Conservation (phyloP, 2,797 vertebrate genomes). For the Gambusia yucatana region DNA sequence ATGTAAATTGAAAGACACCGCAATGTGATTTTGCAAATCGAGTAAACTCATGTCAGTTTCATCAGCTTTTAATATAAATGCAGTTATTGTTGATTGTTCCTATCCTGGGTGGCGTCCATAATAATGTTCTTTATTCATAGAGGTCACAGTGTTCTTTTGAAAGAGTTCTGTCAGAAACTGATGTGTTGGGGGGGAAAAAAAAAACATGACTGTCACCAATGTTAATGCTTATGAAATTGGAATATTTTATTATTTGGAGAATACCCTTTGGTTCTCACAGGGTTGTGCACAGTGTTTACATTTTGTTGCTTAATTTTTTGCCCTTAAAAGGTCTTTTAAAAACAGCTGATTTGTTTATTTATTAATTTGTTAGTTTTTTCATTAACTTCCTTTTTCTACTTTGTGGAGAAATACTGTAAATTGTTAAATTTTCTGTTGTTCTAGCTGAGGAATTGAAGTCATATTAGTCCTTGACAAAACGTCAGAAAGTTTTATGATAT, state of each 20-base stretch:
- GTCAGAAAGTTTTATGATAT: no score
- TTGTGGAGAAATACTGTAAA: background rate
- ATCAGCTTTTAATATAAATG: conserved; percentile 51
- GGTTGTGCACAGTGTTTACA: background rate
- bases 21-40: conserved; percentile 66
- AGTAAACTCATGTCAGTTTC: conserved; percentile 66
- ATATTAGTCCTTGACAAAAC: background rate
- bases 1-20: conserved; percentile 65
- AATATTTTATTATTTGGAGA: background rate
- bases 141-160: conserved; percentile 17
- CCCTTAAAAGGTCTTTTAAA: background rate
- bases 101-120: background rate
- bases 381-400: background rate
- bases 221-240: background rate
- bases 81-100: conserved; percentile 48
- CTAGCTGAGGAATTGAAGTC: background rate
- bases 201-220: conserved; percentile 9
- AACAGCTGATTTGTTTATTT: no score
- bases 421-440: background rate
- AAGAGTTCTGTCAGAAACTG: conserved; percentile 27
- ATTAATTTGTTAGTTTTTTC: background rate
- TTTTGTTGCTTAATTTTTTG: background rate
- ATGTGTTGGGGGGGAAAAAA: background rate
- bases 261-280: background rate
- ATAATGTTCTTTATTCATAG: conserved; percentile 27